Evolutionary conservation across 2,797 vertebrate genomes (phyloP).

Genomic region (Yasuhikotakia modesta): DNA sequence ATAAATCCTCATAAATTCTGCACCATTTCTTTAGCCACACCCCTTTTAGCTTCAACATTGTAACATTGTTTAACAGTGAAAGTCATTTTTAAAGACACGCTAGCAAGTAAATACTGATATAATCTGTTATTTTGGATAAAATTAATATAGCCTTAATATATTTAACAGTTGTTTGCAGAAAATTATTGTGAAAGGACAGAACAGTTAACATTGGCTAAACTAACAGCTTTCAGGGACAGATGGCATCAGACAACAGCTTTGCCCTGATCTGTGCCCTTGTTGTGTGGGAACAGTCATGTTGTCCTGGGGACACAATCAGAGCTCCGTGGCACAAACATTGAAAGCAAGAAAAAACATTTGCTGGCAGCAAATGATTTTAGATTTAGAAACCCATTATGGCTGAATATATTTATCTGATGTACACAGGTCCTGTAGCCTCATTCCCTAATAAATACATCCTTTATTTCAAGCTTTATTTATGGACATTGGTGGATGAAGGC

Average conservation of each 20-base stretch:
- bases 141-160: too few relatives aligned
- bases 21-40: too few relatives aligned
- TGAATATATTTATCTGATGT: neutral
- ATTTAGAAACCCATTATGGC: neutral
- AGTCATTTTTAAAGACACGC: neutral
- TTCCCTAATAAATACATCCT: neutral
- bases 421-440: neutral
- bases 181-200: neutral
- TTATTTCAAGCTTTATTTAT: neutral
- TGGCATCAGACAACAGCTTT: slow-evolving; percentile 10
- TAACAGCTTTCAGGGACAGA: neutral
- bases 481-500: neutral
- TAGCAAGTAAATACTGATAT: neutral
- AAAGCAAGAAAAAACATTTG: neutral
- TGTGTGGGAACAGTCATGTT: slow-evolving; percentile 26
- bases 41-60: too few relatives aligned
- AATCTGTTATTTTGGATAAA: neutral
- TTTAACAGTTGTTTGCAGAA: neutral
- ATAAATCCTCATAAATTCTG: too few relatives aligned
- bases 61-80: too few relatives aligned
- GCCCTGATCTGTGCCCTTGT: slow-evolving; percentile 16
- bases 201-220: neutral
- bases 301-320: slow-evolving; percentile 12
- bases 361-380: neutral
- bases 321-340: neutral